Evolutionary conservation across 2,888 invertebrate species (phyloP), one percentile per base, ranked within the genome.

Genomic region (Xestia c-nigrum): DNA sequence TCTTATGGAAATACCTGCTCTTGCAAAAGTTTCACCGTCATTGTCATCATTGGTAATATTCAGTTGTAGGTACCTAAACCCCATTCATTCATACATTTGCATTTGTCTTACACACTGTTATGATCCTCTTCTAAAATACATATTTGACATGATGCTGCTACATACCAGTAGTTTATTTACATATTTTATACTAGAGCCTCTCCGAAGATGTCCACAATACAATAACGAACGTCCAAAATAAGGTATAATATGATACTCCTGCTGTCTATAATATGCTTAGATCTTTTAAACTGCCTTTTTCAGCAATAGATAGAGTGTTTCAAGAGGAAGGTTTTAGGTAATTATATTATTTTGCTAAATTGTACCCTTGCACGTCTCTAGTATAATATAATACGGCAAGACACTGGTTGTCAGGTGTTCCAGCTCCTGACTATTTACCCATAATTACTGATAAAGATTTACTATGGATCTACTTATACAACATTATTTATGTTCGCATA

Each of bases 1-100:
- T 86, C 81, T n/a, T 73, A 85, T 85, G 79, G 72, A 81, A 85
- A 88, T 85, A 31, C 79, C 73, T 72, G 79, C 81, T 82, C 66
- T 75, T 78, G 69, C 78, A 77, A 81, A 84, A 80, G 76, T 83
- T 81, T 81, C 70, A 71, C 61, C 76, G 64, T 69, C 68, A 79
- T 78, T 24, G 43, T 55, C 47, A 72, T 65, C 66, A 50, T 63
- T 50, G n/a, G 57, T 68, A 72, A n/a, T n/a, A 24, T 67, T 76
- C n/a, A 66, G 24, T 31, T 46, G 31, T 43, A 31, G 31, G 31
- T 31, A 31, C 31, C 31, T 31, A 50, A 43, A 52, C 31, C 9
- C 38, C 21, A 59, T 47, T 73, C 5, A 46, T 55, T 50, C 9
- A 21, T 14, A 21, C 21, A n/a, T 52, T 16, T 61, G 61, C 3